Evolutionary conservation across 2,888 invertebrate species (phyloP).

Genomic region (Eristalis intricaria): DNA sequence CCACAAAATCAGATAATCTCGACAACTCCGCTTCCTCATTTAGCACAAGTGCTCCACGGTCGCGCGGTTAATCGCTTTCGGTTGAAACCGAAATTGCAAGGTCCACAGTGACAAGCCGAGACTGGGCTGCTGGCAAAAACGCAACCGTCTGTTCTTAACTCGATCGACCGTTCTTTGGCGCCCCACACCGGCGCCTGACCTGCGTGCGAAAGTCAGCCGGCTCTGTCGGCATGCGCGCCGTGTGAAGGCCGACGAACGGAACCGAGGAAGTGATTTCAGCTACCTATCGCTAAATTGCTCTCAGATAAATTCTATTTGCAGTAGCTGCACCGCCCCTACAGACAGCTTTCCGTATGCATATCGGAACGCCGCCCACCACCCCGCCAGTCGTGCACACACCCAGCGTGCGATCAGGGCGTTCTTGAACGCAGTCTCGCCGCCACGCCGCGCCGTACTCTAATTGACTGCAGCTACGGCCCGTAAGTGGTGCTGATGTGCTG

Average conservation of each 20-base stretch:
- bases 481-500: slow-evolving; percentile 33
- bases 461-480: slow-evolving; percentile 2
- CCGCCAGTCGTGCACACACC: slow-evolving; percentile 28
- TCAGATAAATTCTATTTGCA: slow-evolving; percentile 38
- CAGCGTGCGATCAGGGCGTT: slow-evolving; percentile 29
- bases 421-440: slow-evolving; percentile 51
- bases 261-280: slow-evolving; percentile 53
- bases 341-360: slow-evolving; percentile 39
- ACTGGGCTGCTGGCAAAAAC: neutral
- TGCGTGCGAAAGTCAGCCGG: neutral
- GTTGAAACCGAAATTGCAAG: neutral
- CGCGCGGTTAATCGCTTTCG: neutral
- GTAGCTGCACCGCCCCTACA: slow-evolving; percentile 5
- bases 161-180: neutral
- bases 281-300: slow-evolving; percentile 51
- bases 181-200: neutral
- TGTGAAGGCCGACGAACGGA: slow-evolving; percentile 37
- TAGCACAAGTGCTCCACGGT: neutral
- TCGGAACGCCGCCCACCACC: slow-evolving; percentile 8
- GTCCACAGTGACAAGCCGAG: neutral
- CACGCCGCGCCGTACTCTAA: slow-evolving; percentile 33
- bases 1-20: neutral
- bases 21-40: neutral
- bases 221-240: neutral
- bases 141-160: neutral